These are phyloP conservation scores for Melanotaenia parkinsoni DNA, from an alignment of 2,797 vertebrate species.

Conservation along the genomic window DNA sequence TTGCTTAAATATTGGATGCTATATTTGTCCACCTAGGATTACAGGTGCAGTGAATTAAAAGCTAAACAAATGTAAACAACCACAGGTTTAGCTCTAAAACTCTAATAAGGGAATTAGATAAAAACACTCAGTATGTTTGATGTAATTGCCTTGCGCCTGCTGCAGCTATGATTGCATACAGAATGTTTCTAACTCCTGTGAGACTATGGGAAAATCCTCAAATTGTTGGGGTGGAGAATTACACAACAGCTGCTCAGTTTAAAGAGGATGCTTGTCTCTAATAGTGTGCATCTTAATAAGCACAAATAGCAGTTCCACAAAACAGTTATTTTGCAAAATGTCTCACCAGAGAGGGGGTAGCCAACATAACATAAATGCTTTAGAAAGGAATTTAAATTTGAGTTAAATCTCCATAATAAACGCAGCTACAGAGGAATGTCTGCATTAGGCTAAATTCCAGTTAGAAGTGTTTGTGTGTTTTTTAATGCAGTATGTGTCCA, in stretches of 20 bases:
- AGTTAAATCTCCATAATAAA: conserved; percentile 38
- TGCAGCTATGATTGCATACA: conserved; percentile 74
- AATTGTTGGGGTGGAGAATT: conserved; percentile 79
- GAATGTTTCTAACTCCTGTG: conserved; percentile 65
- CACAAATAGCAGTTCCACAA: conserved; percentile 60
- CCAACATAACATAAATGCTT: conserved; percentile 53
- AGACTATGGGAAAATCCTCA: conserved; percentile 74
- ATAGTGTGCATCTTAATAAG: conserved; percentile 77
- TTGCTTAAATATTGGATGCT: conserved; percentile 21
- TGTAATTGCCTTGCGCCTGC: conserved; percentile 75
- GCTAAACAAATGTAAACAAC: conserved; percentile 52
- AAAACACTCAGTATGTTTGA: conserved; percentile 59
- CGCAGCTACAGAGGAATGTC: conserved; percentile 16
- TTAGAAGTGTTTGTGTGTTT: neutral
- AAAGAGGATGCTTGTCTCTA: conserved; percentile 66
- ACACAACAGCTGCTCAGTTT: conserved; percentile 75
- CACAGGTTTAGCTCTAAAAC: conserved; percentile 43
- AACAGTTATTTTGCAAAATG: conserved; percentile 60
- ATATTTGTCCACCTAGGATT: conserved; percentile 14
- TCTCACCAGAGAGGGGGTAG: conserved; percentile 46
- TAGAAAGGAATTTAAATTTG: conserved; percentile 43
- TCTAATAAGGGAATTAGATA: conserved; percentile 69
- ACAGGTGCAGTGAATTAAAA: conserved; percentile 7
- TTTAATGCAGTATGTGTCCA: neutral
- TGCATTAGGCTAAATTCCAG: conserved; percentile 2